These are phyloP conservation scores for Synergus itoensis DNA, from an alignment of 2,888 invertebrate genomes.

Conservation along the genomic window DNA sequence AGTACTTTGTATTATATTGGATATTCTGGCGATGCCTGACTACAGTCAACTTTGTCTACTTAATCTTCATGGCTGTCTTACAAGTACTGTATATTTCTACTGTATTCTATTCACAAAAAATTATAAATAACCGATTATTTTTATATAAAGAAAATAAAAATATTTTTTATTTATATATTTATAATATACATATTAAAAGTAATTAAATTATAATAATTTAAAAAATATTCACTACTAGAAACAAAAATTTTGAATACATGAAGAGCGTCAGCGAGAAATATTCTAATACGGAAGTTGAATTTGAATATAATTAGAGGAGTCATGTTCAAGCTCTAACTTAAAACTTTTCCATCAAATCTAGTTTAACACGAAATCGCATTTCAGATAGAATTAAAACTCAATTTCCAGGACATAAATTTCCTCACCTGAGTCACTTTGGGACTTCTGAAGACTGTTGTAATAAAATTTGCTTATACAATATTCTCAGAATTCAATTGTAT, in stretches of 20 bases:
- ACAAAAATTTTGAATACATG: not conserved
- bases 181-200: not conserved
- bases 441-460: conserved; percentile 14
- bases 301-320: conserved; percentile 27
- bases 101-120: too few species aligned
- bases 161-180: too few species aligned
- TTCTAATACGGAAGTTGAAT: not conserved
- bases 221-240: not conserved
- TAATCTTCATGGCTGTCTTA: too few species aligned
- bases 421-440: not conserved
- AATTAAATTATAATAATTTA: not conserved
- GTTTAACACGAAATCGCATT: conserved; percentile 21
- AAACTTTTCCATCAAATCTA: conserved; percentile 37
- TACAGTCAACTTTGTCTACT: too few species aligned
- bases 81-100: too few species aligned
- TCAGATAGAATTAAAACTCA: conserved; percentile 35
- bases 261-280: not conserved
- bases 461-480: conserved; percentile 8
- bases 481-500: conserved; percentile 1
- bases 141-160: too few species aligned
- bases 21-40: too few species aligned
- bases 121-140: too few species aligned
- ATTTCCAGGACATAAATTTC: conserved; percentile 32
- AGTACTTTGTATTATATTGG: too few species aligned
- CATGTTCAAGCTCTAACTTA: conserved; percentile 23